Base-by-base conservation (phyloP, 2,797 vertebrate genomes). In the Tamandua tetradactyla region DNA sequence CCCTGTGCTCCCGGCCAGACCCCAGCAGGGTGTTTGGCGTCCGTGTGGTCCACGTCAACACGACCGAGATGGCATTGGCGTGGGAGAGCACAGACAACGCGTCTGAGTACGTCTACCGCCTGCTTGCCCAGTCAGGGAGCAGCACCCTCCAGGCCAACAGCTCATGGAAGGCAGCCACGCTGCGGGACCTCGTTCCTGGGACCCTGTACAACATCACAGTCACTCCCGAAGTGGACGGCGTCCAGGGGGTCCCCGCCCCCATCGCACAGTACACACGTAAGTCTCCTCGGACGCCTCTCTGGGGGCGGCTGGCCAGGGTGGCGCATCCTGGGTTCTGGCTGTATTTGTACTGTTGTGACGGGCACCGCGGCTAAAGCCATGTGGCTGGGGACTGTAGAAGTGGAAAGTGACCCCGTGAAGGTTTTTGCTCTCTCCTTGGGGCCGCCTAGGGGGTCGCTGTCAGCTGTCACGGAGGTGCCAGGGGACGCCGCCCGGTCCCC, bases 201-300 rank as follows among this genome's bases (percentile, higher is more conserved):
- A 97, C 91, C 18, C 79, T 94, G 3, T 97, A 17, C 27, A 91
- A 71, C 86, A 85, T 97, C 35, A 92, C 85, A 0, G 0, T 96
- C 32, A 82, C 37, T 42, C 75, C 96, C 3, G 37, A 81, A 85
- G 3, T 66, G 32, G 22, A 55, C 8, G 13, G 2, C 10, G 17
- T 85, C 44, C 5, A 0, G 35, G 91, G 95, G 5, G 8, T 49
- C n/a, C 11, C 7, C 74, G 74, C 0, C 75, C 78, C 42, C 84
- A 40, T 22, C 7, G 40, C 8, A 15, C 78, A 89, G 18, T 76
- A 66, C 61, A 96, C 92, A 88, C 72, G 75, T 95, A 75, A 95
- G 93, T 96, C n/a, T 87, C 61, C 40, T 8, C 32, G 25, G 68
- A 35, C 0, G 4, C 49, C 59, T 32, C 68, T 59, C 7, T 2